Evolutionary conservation across 2,797 vertebrate genomes (phyloP).

Genomic region (Tamandua tetradactyla): DNA sequence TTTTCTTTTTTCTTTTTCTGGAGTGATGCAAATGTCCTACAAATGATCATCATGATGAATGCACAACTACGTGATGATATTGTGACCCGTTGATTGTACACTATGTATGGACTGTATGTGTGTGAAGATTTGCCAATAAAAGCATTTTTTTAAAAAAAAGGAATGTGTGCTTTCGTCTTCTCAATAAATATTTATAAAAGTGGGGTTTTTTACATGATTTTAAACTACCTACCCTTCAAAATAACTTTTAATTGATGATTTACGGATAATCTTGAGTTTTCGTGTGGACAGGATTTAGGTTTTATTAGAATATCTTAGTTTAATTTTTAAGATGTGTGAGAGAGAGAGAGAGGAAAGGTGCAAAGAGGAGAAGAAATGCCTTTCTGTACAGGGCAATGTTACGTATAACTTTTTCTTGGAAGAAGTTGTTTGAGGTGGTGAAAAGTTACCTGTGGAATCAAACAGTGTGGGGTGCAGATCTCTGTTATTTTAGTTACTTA

Average conservation of each 20-base stretch:
- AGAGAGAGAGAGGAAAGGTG: neutral
- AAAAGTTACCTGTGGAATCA: neutral
- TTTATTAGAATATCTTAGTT: conserved; percentile 26
- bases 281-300: neutral
- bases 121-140: too few relatives aligned
- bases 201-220: neutral
- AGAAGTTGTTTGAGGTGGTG: neutral
- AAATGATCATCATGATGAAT: too few relatives aligned
- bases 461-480: neutral
- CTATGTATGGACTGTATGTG: too few relatives aligned
- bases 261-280: neutral
- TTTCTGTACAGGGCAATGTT: neutral
- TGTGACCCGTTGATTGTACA: too few relatives aligned
- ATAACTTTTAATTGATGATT: conserved; percentile 1
- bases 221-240: conserved; percentile 16
- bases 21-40: too few relatives aligned
- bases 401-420: neutral
- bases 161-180: neutral
- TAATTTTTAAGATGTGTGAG: conserved; percentile 31
- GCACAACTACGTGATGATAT: too few relatives aligned
- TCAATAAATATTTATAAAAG: neutral
- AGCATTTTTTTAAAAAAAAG: too few relatives aligned
- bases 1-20: too few relatives aligned
- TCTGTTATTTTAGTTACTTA: neutral
- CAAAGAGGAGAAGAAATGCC: neutral